These are phyloP conservation scores for Ploceus nigricollis DNA, from an alignment of 2,113 vertebrate genomes.

Conservation along the genomic window DNA sequence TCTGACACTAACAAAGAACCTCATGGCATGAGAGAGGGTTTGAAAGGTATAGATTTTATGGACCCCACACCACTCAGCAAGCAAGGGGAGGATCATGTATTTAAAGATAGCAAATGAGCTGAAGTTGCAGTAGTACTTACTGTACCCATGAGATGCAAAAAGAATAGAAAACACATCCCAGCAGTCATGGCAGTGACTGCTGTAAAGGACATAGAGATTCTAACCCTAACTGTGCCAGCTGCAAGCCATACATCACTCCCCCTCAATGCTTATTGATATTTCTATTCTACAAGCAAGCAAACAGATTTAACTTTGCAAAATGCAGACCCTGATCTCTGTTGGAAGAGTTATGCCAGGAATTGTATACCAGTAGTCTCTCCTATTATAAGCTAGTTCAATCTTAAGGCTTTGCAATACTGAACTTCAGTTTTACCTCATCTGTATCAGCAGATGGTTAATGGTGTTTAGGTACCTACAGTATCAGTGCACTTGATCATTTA, in stretches of 20 bases:
- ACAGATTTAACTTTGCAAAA: not conserved
- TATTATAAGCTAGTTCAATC: not conserved
- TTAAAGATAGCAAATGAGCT: not conserved
- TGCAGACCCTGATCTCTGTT: not conserved
- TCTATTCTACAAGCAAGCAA: not conserved
- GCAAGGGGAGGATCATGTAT: not conserved
- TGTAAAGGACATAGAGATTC: not conserved
- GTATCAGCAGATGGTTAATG: conserved; percentile 6
- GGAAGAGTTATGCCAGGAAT: not conserved
- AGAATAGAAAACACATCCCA: not conserved
- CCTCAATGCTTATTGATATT: not conserved
- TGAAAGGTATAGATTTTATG: conserved; percentile 14
- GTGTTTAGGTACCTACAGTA: not conserved
- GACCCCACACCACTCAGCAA: not conserved
- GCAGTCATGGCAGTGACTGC: not conserved
- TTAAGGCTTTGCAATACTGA: not conserved
- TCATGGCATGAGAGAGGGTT: not conserved
- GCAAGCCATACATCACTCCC: not conserved
- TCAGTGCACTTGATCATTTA: conserved; percentile 32
- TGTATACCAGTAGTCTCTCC: not conserved
- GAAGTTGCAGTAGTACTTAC: not conserved
- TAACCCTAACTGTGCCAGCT: not conserved
- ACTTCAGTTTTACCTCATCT: not conserved
- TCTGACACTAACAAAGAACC: not conserved
- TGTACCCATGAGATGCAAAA: not conserved